Percentiles rank a stretch among this genome's conserved stretches.
Conservation (phyloP, 1,140 invertebrate species). For the Drosophila mauritiana region DNA sequence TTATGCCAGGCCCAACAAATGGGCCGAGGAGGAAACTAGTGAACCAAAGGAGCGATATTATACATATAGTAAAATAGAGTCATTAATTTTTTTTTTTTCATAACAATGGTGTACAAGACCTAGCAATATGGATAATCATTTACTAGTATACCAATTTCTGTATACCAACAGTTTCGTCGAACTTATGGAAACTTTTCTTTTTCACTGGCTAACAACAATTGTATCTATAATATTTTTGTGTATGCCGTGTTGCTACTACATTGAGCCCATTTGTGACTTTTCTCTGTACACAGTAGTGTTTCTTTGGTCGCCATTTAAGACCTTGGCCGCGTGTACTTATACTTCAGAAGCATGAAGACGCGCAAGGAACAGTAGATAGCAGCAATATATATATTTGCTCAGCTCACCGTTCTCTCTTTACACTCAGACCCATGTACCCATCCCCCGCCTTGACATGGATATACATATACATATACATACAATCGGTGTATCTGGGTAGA, state of each 20-base stretch:
- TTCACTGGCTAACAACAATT: background rate
- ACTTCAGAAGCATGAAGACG: constrained; percentile 10
- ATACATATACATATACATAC: background rate
- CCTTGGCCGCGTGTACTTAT: constrained; percentile 2
- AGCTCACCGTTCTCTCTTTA: background rate
- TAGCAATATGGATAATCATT: background rate
- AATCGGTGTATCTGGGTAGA: constrained; percentile 1
- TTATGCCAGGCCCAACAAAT: background rate
- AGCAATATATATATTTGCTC: constrained; percentile 10
- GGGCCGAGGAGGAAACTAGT: background rate
- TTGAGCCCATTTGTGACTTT: background rate
- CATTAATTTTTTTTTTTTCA: no score
- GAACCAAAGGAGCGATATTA: no score
- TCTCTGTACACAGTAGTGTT: background rate
- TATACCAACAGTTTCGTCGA: background rate
- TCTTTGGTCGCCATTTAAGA: constrained; percentile 13
- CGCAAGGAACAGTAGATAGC: constrained; percentile 10
- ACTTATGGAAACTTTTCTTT: background rate
- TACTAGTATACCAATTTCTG: background rate
- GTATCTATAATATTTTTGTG: background rate
- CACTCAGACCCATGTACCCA: background rate
- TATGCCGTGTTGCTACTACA: background rate
- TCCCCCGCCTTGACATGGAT: background rate
- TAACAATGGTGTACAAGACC: background rate
- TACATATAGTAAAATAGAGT: no score